Percentiles rank a stretch among this genome's conserved stretches.
Evolutionary conservation across 2,888 invertebrate genomes (phyloP).

Genomic region (Agrilus biguttatus): DNA sequence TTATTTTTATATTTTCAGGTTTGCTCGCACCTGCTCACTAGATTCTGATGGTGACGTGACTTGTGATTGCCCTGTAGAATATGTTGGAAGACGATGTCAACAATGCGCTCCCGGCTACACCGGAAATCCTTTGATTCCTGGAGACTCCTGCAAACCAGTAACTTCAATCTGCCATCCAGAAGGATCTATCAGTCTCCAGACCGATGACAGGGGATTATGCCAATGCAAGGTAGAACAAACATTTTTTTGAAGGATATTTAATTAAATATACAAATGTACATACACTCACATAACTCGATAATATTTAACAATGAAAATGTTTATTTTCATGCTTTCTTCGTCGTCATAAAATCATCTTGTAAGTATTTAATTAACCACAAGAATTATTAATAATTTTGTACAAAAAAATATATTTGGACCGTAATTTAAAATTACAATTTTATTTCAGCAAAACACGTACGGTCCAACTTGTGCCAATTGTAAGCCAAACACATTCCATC

Average conservation of each 20-base stretch:
- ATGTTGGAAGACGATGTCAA: conserved; percentile 62
- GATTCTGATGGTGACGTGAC: conserved; percentile 58
- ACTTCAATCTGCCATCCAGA: conserved; percentile 51
- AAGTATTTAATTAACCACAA: too few species aligned
- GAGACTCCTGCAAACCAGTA: conserved; percentile 52
- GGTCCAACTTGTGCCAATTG: conserved; percentile 81
- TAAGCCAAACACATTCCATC: conserved; percentile 67
- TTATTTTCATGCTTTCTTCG: too few species aligned
- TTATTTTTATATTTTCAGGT: conserved; percentile 33
- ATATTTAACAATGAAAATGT: too few species aligned
- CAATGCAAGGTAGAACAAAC: conserved; percentile 48
- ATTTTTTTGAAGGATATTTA: too few species aligned
- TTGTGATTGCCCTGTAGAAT: conserved; percentile 73
- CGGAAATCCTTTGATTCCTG: conserved; percentile 65
- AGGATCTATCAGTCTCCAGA: conserved; percentile 48
- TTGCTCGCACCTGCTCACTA: conserved; percentile 63
- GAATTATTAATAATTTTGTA: too few species aligned
- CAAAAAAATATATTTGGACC: too few species aligned
- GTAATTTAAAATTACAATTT: not conserved
- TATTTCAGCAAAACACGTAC: conserved; percentile 41
- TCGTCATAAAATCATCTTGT: too few species aligned
- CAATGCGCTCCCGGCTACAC: conserved; percentile 63
- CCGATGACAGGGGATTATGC: conserved; percentile 38
- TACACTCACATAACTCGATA: too few species aligned
- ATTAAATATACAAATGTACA: too few species aligned